These are phyloP conservation scores for Poecilia latipinna DNA, from an alignment of 2,113 vertebrate species.

Conservation along the genomic window DNA sequence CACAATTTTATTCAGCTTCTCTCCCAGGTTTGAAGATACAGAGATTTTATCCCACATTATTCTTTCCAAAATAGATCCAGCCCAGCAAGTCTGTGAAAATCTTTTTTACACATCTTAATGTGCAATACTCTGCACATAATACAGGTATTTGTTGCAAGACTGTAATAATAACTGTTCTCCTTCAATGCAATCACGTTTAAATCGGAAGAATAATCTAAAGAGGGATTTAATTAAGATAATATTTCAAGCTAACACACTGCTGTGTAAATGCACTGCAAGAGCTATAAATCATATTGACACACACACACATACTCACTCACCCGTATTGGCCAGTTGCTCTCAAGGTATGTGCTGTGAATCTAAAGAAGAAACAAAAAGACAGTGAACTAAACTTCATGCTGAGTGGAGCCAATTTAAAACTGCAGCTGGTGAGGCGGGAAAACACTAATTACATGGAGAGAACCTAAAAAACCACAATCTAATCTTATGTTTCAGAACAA, in stretches of 20 bases:
- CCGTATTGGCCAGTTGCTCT: constrained; percentile 99
- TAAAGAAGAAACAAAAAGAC: constrained; percentile 61
- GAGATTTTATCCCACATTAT: not conserved
- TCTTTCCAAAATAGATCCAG: no score
- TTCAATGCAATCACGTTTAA: not conserved
- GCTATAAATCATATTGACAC: no score
- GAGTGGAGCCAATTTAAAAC: not conserved
- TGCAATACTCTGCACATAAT: no score
- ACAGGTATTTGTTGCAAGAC: not conserved
- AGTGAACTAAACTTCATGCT: not conserved
- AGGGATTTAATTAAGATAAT: not conserved
- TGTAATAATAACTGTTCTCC: not conserved
- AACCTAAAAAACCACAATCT: not conserved
- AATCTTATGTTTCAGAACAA: not conserved
- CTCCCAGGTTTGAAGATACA: not conserved
- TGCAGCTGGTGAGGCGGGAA: not conserved
- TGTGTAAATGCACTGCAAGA: no score
- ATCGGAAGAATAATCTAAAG: not conserved
- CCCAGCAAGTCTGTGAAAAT: not conserved
- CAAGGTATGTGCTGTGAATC: constrained; percentile 98
- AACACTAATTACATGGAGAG: not conserved
- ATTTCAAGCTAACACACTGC: not conserved
- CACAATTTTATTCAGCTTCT: not conserved
- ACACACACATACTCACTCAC: constrained; percentile 61
- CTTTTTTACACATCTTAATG: not conserved